A percentile compares a stretch with the other conserved stretches of the same genome.
Conservation (phyloP, 2,113 vertebrate genomes). For the Etheostoma spectabile region DNA sequence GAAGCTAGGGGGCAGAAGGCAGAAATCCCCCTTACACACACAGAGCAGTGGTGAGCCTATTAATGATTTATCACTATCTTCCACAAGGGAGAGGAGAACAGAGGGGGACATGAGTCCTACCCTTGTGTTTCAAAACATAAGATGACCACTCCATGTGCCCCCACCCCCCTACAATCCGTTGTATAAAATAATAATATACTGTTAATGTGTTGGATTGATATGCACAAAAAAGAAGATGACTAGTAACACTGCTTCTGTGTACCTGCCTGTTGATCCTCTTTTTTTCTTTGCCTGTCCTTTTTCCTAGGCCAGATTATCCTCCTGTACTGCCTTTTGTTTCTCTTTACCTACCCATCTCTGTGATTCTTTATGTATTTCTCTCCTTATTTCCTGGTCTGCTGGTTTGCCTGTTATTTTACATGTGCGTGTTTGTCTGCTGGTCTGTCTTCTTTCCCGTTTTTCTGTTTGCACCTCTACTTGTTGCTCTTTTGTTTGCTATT, state of each 20-base stretch:
- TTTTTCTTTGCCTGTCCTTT: background rate
- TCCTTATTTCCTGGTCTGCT: background rate
- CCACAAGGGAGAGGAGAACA: constrained; percentile 69
- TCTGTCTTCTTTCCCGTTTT: background rate
- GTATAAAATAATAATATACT: background rate
- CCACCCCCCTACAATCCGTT: background rate
- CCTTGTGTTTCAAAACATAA: constrained; percentile 54
- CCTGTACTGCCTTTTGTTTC: background rate
- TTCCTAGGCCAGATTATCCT: background rate
- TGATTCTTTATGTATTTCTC: constrained; percentile 7
- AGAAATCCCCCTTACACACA: constrained; percentile 55
- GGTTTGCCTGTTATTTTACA: background rate
- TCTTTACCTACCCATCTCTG: background rate
- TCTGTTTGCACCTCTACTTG: constrained; percentile 9
- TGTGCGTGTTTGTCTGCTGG: background rate
- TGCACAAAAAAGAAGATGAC: no score
- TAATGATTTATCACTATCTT: constrained; percentile 77
- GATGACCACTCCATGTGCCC: constrained; percentile 49
- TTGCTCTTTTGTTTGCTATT: constrained; percentile 25
- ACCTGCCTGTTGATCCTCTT: background rate
- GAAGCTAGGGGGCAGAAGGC: constrained; percentile 72
- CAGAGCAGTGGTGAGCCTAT: constrained; percentile 52
- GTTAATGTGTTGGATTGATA: constrained; percentile 6
- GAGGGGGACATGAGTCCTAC: constrained; percentile 62
- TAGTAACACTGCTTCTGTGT: background rate